Conservation (phyloP, 2,113 vertebrate species). For the Salvator merianae region DNA sequence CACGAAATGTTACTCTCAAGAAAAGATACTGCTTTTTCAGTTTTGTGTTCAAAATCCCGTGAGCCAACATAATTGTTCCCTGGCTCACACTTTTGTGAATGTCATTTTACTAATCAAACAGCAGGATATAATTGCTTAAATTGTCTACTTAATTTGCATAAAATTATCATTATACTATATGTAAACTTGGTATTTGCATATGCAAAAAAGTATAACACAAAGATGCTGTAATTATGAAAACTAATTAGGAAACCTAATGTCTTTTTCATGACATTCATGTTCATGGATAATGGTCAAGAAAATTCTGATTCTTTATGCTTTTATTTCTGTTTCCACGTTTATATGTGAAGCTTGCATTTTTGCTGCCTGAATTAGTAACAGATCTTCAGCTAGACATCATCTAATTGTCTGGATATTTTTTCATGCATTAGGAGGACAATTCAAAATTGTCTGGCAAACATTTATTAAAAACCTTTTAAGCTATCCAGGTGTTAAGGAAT, state of each 20-base stretch:
- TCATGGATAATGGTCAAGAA: background rate
- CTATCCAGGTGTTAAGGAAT: background rate
- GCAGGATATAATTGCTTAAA: constrained; percentile 3
- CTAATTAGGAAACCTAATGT: background rate
- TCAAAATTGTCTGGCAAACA: background rate
- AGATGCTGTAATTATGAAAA: background rate
- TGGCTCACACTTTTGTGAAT: background rate
- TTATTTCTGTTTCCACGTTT: background rate
- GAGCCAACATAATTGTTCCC: background rate
- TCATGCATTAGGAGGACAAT: background rate
- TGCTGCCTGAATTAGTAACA: background rate
- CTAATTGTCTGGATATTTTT: background rate
- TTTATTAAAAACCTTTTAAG: background rate
- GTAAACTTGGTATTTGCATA: constrained; percentile 5
- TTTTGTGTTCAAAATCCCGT: background rate
- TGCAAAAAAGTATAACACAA: background rate
- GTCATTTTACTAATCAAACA: constrained; percentile 1
- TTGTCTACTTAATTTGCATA: constrained; percentile 1
- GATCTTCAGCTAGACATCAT: background rate
- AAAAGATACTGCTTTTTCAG: background rate
- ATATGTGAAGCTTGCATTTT: background rate
- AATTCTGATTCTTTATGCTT: constrained; percentile 6
- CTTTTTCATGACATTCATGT: background rate
- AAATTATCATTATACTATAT: background rate
- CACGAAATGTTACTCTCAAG: too few relatives aligned